A percentile compares a stretch with the other conserved stretches of the same genome.
These are phyloP conservation scores for Syrphus vitripennis DNA, from an alignment of 2,888 invertebrate species.

Conservation along the genomic window DNA sequence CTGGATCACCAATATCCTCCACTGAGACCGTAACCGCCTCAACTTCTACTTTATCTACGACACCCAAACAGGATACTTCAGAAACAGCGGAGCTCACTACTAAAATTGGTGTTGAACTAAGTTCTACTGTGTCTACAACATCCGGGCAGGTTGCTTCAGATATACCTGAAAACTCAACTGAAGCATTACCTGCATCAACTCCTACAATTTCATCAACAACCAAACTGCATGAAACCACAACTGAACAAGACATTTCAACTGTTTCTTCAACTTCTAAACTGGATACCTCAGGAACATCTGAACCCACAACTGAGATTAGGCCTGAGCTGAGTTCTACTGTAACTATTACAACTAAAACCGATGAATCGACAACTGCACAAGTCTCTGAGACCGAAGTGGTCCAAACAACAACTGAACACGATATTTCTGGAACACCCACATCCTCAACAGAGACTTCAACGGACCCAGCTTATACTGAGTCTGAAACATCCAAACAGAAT, in stretches of 20 bases:
- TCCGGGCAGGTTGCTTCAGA: neutral
- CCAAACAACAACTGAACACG: too few relatives aligned
- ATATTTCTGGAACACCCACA: too few relatives aligned
- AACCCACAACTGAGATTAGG: neutral
- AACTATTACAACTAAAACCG: rapidly evolving
- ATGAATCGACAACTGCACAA: too few relatives aligned
- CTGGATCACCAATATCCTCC: too few relatives aligned
- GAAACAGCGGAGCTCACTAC: neutral
- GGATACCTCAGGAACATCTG: neutral
- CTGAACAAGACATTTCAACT: too few relatives aligned
- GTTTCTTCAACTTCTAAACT: neutral
- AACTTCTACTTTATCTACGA: neutral
- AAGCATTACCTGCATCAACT: too few relatives aligned
- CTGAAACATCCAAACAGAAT: too few relatives aligned
- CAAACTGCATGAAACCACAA: too few relatives aligned
- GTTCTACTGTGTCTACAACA: neutral
- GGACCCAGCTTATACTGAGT: too few relatives aligned
- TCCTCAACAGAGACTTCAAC: too few relatives aligned
- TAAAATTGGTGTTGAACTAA: neutral
- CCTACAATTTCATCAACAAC: too few relatives aligned
- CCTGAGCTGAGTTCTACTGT: neutral
- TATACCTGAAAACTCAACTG: neutral
- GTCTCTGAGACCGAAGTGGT: too few relatives aligned
- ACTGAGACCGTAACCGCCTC: neutral
- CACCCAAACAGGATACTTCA: neutral